Conservation (phyloP, 2,888 invertebrate genomes). For the Silvanus unidentatus region DNA sequence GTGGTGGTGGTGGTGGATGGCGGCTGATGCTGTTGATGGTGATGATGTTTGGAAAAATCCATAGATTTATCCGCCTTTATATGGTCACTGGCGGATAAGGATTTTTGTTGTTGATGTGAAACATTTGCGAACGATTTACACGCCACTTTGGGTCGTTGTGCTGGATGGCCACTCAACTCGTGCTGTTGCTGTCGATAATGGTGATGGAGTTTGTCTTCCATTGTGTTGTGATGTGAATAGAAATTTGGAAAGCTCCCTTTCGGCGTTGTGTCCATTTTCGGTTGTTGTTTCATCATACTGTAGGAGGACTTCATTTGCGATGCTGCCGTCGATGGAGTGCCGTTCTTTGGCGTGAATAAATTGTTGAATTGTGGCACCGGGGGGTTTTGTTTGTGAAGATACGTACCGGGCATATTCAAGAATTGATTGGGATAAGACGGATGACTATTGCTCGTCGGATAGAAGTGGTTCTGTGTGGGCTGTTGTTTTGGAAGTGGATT, state of each 20-base stretch:
- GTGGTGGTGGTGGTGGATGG: conserved; percentile 8
- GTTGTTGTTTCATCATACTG: not conserved
- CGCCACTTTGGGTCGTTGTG: conserved; percentile 28
- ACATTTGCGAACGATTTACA: conserved; percentile 30
- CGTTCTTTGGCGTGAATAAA: not conserved
- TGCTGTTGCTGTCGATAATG: not conserved
- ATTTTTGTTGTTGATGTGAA: conserved; percentile 19
- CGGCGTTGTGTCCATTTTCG: not conserved
- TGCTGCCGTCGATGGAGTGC: not conserved
- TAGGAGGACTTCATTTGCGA: too few species aligned
- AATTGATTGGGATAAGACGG: conserved; percentile 29
- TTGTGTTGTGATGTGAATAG: not conserved
- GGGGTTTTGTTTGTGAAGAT: conserved; percentile 6
- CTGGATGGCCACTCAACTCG: not conserved
- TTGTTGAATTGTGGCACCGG: conserved; percentile 2
- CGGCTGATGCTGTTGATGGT: conserved; percentile 9
- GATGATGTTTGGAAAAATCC: conserved; percentile 16
- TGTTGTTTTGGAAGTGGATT: conserved; percentile 6
- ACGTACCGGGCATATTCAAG: conserved; percentile 26
- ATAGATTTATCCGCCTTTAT: conserved; percentile 1
- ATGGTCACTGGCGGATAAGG: not conserved
- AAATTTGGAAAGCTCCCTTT: not conserved
- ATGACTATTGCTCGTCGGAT: conserved; percentile 18
- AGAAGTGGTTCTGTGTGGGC: conserved; percentile 13
- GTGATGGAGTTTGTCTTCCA: not conserved